Evolutionary conservation across 1,140 invertebrate species (phyloP), one percentile per base, ranked within the genome.

Genomic region (Euschistus heros): DNA sequence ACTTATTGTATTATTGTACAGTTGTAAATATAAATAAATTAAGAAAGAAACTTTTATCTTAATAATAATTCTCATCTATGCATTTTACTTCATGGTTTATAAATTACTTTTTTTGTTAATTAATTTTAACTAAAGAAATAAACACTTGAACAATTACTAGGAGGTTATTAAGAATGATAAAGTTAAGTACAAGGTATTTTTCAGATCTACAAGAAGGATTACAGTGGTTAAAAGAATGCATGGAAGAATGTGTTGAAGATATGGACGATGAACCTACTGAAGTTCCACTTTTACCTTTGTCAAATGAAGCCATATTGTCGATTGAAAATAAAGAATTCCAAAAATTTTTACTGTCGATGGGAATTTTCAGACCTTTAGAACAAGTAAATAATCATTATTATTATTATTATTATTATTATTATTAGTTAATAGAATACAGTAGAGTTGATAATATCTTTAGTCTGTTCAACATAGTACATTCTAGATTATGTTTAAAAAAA

Each of bases 271-370:
- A 50, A 33, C 27, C 33, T n/a, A 24, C 30, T 3, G 66, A 67
- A 26, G 66, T 67, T 18, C 66, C 66, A n/a, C 42, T 67, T 20
- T 37, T 67, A 15, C 66, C 66, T 24, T 42, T 67, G 24, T 63
- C 66, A 0, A 50, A 63, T 22, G 60, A 63, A 44, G n/a, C 66
- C 8, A 22, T 67, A 10, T 47, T 63, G 17, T 67, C 66, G 2
- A 55, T 67, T 18, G 66, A 67, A 24, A 55, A 67, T 46, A 18
- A 15, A 27, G 10, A 20, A 7, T 67, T 67, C 27, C 30, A 52
- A 20, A 14, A 33, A 1, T 63, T 67, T 33, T 42, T 67, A 7
- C 18, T 42, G 7, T 33, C 60, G 3, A 10, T 67, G 22, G 66
- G 66, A 14, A 27, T 67, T 24, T 54, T 33, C 27, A 63, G 30